Percentiles rank a stretch among this genome's conserved stretches.
phyloP scores from a whole-genome alignment of 1,140 invertebrate genomes.

The Hermetia illucens region DNA sequence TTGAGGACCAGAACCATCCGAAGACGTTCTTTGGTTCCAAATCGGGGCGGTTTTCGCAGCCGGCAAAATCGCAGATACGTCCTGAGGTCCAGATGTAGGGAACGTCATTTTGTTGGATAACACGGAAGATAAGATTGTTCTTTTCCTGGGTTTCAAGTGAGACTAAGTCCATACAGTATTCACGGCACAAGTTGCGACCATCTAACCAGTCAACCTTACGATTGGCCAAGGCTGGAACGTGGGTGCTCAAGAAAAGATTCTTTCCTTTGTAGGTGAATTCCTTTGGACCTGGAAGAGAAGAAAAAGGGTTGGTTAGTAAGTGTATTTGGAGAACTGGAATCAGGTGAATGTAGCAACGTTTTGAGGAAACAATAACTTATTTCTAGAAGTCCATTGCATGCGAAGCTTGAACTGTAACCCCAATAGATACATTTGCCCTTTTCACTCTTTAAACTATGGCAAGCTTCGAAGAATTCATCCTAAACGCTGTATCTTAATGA shows the following conservation, averaged over 20 bases:
- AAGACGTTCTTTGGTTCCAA: slow-evolving; percentile 70
- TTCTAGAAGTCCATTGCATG: too few relatives aligned
- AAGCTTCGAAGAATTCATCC: too few relatives aligned
- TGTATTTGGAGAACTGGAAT: too few relatives aligned
- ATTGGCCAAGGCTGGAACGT: slow-evolving; percentile 59
- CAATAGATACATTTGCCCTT: too few relatives aligned
- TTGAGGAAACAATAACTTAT: too few relatives aligned
- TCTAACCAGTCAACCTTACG: slow-evolving; percentile 80
- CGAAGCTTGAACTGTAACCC: too few relatives aligned
- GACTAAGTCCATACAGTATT: slow-evolving; percentile 85
- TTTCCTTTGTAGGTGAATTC: slow-evolving; percentile 74
- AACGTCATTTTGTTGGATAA: slow-evolving; percentile 76
- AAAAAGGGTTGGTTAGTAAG: too few relatives aligned
- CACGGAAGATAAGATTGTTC: slow-evolving; percentile 73
- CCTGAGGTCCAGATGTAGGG: slow-evolving; percentile 87
- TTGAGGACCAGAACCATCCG: slow-evolving; percentile 89
- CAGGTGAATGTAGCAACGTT: too few relatives aligned
- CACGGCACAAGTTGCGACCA: slow-evolving; percentile 74
- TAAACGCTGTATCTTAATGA: too few relatives aligned
- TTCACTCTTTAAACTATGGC: too few relatives aligned
- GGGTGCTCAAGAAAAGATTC: slow-evolving; percentile 79
- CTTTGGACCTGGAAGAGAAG: slow-evolving; percentile 59
- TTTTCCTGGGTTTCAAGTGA: slow-evolving; percentile 79
- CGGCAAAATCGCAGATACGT: slow-evolving; percentile 83
- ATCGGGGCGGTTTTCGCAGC: slow-evolving; percentile 71